phyloP scores from a whole-genome alignment of 2,888 invertebrate genomes.

The Ptilodon capucinus region DNA sequence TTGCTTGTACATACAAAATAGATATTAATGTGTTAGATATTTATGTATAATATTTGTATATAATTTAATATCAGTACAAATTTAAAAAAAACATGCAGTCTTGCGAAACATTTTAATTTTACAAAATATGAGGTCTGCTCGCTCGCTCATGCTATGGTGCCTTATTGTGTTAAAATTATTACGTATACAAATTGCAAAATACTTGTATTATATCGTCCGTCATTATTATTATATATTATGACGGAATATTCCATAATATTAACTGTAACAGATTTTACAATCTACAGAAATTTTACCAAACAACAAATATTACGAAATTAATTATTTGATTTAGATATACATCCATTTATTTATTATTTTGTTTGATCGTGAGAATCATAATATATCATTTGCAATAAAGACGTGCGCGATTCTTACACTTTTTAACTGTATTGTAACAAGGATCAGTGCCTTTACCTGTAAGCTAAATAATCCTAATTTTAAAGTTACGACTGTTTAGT shows the following conservation, averaged over 20 bases:
- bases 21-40: conserved; percentile 28
- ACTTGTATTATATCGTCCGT: conserved; percentile 7
- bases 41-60: conserved; percentile 44
- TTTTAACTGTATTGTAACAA: conserved; percentile 52
- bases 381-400: not conserved
- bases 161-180: conserved; percentile 52
- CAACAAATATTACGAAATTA: not conserved
- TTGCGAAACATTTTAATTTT: conserved; percentile 21
- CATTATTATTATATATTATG: conserved; percentile 43
- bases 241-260: conserved; percentile 39
- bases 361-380: conserved; percentile 3
- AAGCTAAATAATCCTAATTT: conserved; percentile 55
- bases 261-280: conserved; percentile 15
- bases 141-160: conserved; percentile 57
- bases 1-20: conserved; percentile 45
- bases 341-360: conserved; percentile 15
- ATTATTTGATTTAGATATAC: conserved; percentile 3
- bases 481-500: conserved; percentile 71
- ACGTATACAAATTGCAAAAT: conserved; percentile 29
- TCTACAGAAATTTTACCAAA: conserved; percentile 19
- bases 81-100: conserved; percentile 31
- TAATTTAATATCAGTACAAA: conserved; percentile 62
- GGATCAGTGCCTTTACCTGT: conserved; percentile 75
- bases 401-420: conserved; percentile 23
- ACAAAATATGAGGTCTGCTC: conserved; percentile 37